Evolutionary conservation across 2,888 invertebrate genomes (phyloP).

Genomic region (Diabrotica balteata): DNA sequence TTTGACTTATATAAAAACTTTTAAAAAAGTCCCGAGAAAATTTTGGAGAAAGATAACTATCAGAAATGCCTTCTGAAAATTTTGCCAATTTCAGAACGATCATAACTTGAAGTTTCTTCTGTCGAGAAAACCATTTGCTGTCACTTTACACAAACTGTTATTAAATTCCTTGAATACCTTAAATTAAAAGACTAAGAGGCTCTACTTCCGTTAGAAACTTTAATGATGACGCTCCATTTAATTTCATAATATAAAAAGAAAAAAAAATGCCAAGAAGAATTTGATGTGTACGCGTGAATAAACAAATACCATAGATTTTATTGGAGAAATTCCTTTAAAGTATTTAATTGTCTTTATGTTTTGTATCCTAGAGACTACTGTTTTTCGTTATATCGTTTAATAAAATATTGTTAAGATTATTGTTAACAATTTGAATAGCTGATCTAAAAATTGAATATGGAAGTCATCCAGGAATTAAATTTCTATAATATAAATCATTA

Average conservation of each 20-base stretch:
- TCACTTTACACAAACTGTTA: constrained; percentile 17
- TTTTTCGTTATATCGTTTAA: too few species aligned
- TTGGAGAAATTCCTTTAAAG: too few species aligned
- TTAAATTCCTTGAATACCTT: constrained; percentile 21
- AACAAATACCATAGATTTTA: too few species aligned
- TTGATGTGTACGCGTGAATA: background rate
- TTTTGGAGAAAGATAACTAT: constrained; percentile 1
- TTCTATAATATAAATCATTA: too few species aligned
- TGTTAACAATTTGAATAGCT: too few species aligned
- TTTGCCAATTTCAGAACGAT: constrained; percentile 13
- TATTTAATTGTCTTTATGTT: too few species aligned
- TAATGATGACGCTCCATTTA: constrained; percentile 9
- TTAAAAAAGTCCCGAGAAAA: background rate
- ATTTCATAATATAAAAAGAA: background rate
- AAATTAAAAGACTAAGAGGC: constrained; percentile 8
- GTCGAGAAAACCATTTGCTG: constrained; percentile 5
- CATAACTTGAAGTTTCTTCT: constrained; percentile 13
- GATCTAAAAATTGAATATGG: too few species aligned
- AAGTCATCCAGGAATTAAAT: too few species aligned
- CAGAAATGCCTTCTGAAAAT: constrained; percentile 8
- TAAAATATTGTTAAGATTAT: too few species aligned
- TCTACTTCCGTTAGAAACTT: constrained; percentile 6
- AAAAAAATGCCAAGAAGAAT: background rate
- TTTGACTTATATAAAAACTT: too few species aligned
- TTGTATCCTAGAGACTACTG: too few species aligned